Conservation (phyloP, 2,113 vertebrate genomes). For the Clinocottus analis region DNA sequence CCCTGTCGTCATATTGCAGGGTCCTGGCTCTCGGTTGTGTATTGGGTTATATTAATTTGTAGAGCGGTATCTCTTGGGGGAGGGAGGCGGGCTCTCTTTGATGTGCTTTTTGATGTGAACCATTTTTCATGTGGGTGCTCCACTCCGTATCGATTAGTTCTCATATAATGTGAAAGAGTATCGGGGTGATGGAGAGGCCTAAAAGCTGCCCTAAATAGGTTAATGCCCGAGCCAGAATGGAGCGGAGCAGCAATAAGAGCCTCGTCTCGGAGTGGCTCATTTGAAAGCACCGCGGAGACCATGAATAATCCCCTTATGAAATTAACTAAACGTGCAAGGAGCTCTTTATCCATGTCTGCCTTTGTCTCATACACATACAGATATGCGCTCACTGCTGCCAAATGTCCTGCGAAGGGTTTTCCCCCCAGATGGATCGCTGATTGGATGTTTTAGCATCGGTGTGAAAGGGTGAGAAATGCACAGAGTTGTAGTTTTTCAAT, state of each 20-base stretch:
- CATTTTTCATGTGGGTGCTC: constrained; percentile 74
- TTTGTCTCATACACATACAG: constrained; percentile 45
- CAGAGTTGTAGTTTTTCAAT: not conserved
- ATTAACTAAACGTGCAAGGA: constrained; percentile 63
- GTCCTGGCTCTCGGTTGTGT: constrained; percentile 66
- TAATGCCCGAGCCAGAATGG: constrained; percentile 62
- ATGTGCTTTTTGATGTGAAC: constrained; percentile 66
- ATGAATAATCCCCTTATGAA: constrained; percentile 71
- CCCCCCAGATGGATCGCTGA: not conserved
- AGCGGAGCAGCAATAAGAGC: constrained; percentile 43
- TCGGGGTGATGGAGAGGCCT: constrained; percentile 69
- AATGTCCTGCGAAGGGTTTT: not conserved
- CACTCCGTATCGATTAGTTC: constrained; percentile 81
- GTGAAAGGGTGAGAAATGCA: not conserved
- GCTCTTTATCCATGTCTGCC: constrained; percentile 51
- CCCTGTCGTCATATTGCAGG: not conserved
- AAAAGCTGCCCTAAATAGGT: constrained; percentile 83
- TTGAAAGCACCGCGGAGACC: constrained; percentile 60
- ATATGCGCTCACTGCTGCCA: constrained; percentile 17
- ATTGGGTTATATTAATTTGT: constrained; percentile 75
- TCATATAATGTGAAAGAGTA: constrained; percentile 82
- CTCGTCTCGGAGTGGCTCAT: constrained; percentile 52
- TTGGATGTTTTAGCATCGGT: not conserved
- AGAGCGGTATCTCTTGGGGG: constrained; percentile 72
- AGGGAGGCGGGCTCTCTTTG: constrained; percentile 58